Evolutionary conservation across 2,888 invertebrate genomes (phyloP).

Genomic region (Perizoma flavofasciatum): DNA sequence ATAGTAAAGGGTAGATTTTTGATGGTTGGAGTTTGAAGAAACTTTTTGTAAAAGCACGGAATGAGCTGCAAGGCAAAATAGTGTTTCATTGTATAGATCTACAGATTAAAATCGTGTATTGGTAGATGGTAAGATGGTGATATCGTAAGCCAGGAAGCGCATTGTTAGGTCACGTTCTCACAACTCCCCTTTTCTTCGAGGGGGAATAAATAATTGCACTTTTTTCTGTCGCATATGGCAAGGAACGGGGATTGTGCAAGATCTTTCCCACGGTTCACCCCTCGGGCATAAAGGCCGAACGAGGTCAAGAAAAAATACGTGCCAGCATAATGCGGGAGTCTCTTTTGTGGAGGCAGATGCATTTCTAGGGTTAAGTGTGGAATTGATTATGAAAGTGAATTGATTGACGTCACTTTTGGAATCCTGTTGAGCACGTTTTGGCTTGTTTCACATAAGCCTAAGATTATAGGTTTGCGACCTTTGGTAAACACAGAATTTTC

Average conservation of each 20-base stretch:
- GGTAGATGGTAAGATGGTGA: slow-evolving; percentile 58
- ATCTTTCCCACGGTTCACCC: slow-evolving; percentile 82
- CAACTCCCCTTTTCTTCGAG: slow-evolving; percentile 83
- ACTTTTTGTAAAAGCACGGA: slow-evolving; percentile 46
- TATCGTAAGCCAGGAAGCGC: slow-evolving; percentile 82
- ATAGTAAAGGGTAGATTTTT: slow-evolving; percentile 45
- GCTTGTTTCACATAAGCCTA: slow-evolving; percentile 1
- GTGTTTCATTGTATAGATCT: slow-evolving; percentile 38
- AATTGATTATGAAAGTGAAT: slow-evolving; percentile 69
- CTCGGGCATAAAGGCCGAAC: slow-evolving; percentile 75
- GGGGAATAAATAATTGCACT: slow-evolving; percentile 84
- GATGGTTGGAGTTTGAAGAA: slow-evolving; percentile 40
- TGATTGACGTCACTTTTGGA: slow-evolving; percentile 61
- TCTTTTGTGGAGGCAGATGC: slow-evolving; percentile 79
- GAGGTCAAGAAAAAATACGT: slow-evolving; percentile 83
- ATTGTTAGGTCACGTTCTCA: slow-evolving; percentile 84
- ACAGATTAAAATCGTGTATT: slow-evolving; percentile 65
- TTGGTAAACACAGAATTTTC: neutral
- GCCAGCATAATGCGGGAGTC: slow-evolving; percentile 75
- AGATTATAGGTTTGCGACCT: neutral
- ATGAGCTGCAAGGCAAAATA: slow-evolving; percentile 25
- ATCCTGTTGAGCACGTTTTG: slow-evolving; percentile 36
- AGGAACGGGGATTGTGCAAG: slow-evolving; percentile 80
- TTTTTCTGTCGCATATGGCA: slow-evolving; percentile 84
- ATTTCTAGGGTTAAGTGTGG: slow-evolving; percentile 77